These are phyloP conservation scores for Arrhamphus sclerolepis DNA, from an alignment of 2,797 vertebrate genomes.

Conservation along the genomic window DNA sequence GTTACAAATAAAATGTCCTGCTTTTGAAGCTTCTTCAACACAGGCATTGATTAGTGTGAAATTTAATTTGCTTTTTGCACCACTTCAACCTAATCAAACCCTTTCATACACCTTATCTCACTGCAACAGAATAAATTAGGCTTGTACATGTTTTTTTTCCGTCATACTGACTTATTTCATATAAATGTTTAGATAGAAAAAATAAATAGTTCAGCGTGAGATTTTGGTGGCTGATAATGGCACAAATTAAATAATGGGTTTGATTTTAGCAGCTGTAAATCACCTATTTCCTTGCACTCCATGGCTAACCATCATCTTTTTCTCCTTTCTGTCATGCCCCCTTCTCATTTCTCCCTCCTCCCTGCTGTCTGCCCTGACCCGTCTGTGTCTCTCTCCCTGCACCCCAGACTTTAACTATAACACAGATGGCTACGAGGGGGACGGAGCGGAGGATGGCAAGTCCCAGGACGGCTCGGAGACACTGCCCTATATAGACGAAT, in stretches of 20 bases:
- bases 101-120: no score
- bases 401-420: conserved; percentile 95
- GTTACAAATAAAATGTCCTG: background rate
- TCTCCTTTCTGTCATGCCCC: conserved; percentile 52
- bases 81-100: no score
- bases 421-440: conserved; percentile 93
- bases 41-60: background rate
- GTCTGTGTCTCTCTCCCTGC: conserved; percentile 18
- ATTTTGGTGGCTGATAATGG: background rate
- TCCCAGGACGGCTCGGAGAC: conserved; percentile 94
- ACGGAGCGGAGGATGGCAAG: conserved; percentile 92
- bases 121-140: no score
- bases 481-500: conserved; percentile 98
- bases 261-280: conserved; percentile 2
- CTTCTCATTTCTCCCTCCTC: conserved; percentile 20
- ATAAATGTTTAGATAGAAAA: no score
- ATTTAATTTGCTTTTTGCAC: no score
- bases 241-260: background rate
- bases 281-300: conserved; percentile 3
- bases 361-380: conserved; percentile 13
- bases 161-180: no score
- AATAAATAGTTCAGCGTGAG: no score
- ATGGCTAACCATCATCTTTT: conserved; percentile 8
- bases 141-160: no score
- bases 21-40: background rate